Percentiles rank a stretch among this genome's conserved stretches.
These are phyloP conservation scores for Indri indri DNA, from an alignment of 2,113 vertebrate species.

Conservation along the genomic window DNA sequence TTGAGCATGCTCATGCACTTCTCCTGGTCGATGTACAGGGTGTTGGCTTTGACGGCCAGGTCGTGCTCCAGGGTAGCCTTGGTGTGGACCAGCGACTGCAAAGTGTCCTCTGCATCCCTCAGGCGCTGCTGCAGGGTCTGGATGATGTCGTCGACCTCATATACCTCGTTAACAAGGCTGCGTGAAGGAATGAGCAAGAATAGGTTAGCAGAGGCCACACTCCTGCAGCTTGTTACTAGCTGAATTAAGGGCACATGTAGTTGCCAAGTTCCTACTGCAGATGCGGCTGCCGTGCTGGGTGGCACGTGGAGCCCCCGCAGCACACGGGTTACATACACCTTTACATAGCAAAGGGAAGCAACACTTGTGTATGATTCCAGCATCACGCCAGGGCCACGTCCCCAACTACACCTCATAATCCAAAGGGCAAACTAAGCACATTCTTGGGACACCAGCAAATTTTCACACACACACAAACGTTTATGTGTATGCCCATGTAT, in stretches of 20 bases:
- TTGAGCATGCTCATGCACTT: conserved; percentile 96
- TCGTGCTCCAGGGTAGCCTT: conserved; percentile 93
- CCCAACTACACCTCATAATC: background rate
- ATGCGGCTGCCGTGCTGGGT: too few species aligned
- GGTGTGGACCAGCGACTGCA: conserved; percentile 90
- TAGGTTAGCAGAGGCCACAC: background rate
- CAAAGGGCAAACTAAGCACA: background rate
- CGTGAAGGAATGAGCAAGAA: background rate
- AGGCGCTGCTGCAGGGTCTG: conserved; percentile 90
- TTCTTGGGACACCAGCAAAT: background rate
- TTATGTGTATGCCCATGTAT: background rate
- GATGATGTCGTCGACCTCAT: conserved; percentile 92
- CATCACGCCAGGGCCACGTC: too few species aligned
- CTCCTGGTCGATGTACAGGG: conserved; percentile 95
- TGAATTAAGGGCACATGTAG: fast-evolving
- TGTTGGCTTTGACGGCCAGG: conserved; percentile 93
- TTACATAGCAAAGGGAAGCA: background rate
- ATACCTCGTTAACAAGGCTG: conserved; percentile 93
- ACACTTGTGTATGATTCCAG: fast-evolving
- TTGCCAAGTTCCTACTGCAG: background rate
- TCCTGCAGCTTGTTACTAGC: fast-evolving
- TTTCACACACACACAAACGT: background rate
- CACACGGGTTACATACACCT: background rate
- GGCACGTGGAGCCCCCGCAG: background rate
- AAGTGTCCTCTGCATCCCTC: conserved; percentile 88